A percentile compares a stretch with the other conserved stretches of the same genome.
These are phyloP conservation scores for Chesias legatella DNA, from an alignment of 2,888 invertebrate species.

Conservation along the genomic window DNA sequence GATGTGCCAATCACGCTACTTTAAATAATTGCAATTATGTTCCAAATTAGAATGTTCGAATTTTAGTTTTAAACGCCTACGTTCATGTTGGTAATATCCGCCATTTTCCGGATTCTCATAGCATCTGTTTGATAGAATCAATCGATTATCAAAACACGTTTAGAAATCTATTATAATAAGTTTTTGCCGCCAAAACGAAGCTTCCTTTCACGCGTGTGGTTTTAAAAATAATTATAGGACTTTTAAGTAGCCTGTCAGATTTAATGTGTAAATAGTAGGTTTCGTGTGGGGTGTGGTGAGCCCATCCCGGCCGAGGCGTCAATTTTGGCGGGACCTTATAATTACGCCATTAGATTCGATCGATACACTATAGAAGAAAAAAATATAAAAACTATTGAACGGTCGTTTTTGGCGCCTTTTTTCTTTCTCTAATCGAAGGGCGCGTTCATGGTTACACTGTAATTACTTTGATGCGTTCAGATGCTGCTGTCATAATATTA, in stretches of 20 bases:
- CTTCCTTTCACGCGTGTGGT: conserved; percentile 58
- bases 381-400: conserved; percentile 50
- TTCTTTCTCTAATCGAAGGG: conserved; percentile 44
- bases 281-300: conserved; percentile 39
- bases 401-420: conserved; percentile 47
- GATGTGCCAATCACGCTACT: neutral
- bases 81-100: conserved; percentile 15
- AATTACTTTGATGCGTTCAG: conserved; percentile 61
- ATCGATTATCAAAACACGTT: conserved; percentile 58
- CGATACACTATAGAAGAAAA: conserved; percentile 52
- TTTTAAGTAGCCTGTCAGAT: conserved; percentile 74
- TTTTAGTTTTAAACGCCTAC: conserved; percentile 5
- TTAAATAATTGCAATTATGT: neutral
- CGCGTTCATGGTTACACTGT: conserved; percentile 45
- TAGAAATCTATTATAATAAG: conserved; percentile 64
- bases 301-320: conserved; percentile 54
- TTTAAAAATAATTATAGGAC: conserved; percentile 70
- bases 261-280: conserved; percentile 78
- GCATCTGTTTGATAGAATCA: conserved; percentile 60
- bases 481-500: conserved; percentile 67
- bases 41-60: conserved; percentile 4
- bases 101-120: conserved; percentile 38
- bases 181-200: conserved; percentile 43
- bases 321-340: conserved; percentile 67
- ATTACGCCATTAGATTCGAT: conserved; percentile 76